phyloP scores from a whole-genome alignment of 2,888 invertebrate species.

The Mystacides longicornis region DNA sequence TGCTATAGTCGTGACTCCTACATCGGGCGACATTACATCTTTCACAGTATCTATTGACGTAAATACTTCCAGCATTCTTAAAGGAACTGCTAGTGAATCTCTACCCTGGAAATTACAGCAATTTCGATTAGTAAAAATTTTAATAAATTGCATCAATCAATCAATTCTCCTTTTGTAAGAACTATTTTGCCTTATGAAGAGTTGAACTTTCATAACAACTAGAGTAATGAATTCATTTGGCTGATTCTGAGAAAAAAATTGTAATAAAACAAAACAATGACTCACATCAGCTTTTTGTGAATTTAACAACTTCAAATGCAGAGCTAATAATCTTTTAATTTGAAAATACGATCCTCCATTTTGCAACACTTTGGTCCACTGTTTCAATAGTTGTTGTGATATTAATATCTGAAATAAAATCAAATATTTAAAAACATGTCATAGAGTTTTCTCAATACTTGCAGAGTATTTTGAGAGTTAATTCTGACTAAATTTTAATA shows the following conservation, averaged over 20 bases:
- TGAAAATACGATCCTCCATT: constrained; percentile 36
- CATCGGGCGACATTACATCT: constrained; percentile 36
- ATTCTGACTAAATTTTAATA: no score
- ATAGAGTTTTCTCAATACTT: neutral
- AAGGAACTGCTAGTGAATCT: constrained; percentile 60
- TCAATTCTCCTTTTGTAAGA: no score
- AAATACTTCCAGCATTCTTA: constrained; percentile 73
- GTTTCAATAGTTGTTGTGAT: constrained; percentile 48
- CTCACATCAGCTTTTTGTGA: constrained; percentile 39
- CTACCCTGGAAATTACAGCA: constrained; percentile 27
- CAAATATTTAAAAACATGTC: neutral
- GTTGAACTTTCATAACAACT: no score
- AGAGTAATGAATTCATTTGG: no score
- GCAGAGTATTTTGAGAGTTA: no score
- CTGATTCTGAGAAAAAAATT: no score
- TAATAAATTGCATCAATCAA: no score
- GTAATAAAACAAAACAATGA: no score
- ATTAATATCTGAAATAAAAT: constrained; percentile 43
- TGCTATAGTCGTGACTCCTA: constrained; percentile 34
- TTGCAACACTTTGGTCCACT: constrained; percentile 42
- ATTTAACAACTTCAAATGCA: constrained; percentile 38
- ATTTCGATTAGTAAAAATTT: no score
- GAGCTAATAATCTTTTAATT: constrained; percentile 38
- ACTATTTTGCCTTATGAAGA: no score
- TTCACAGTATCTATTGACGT: constrained; percentile 47